Base-by-base conservation (phyloP, 2,113 vertebrate species). In the Limanda limanda region DNA sequence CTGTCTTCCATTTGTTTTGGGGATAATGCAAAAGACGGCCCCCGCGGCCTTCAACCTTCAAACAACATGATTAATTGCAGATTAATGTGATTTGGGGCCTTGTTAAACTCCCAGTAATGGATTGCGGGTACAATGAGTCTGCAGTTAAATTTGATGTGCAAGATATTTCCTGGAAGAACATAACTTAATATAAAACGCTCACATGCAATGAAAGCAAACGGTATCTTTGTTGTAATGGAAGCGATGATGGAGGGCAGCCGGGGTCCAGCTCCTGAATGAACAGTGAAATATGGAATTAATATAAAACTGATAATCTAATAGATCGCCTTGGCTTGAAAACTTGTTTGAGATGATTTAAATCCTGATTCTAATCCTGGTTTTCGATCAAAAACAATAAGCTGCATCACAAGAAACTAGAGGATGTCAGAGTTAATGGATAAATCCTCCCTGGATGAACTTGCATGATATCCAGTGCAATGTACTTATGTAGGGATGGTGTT, bases 1-100 rank as follows among this genome's bases (percentile, higher is more conserved):
- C 87, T 71, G 76, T 83, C 67, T 27, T 83, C 71, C 55, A 78
- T 90, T 90, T 79, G 73, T 82, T 83, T 79, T 23, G 56, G 68
- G 56, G 54, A 79, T 47, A 86, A 76, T 74, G 78, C 63, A 78
- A 23, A 42, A 10, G 27, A 27, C 40, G 59, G 68, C 61, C 67
- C 17, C n/a, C 1, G 20, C 65, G 75, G 78, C 59, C 68, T 71
- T 73, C 68, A 65, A 79, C 81, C 78, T 84, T 82, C 59, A 76
- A 67, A 76, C 68, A 62, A 72, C 65, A 70, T 42, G 21, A 20
- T 81, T 78, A 71, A 83, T 81, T 83, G 58, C 64, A 81, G 81
- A 78, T 83, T 18, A 75, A 89, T 76, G 37, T 58, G 35, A 83
- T 76, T 76, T 65, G 63, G 63, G 54, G 60, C 77, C 57, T 67